Percentiles rank a stretch among this genome's conserved stretches.
Evolutionary conservation across 2,797 vertebrate species (phyloP).

Genomic region (Rhynchonycteris naso): DNA sequence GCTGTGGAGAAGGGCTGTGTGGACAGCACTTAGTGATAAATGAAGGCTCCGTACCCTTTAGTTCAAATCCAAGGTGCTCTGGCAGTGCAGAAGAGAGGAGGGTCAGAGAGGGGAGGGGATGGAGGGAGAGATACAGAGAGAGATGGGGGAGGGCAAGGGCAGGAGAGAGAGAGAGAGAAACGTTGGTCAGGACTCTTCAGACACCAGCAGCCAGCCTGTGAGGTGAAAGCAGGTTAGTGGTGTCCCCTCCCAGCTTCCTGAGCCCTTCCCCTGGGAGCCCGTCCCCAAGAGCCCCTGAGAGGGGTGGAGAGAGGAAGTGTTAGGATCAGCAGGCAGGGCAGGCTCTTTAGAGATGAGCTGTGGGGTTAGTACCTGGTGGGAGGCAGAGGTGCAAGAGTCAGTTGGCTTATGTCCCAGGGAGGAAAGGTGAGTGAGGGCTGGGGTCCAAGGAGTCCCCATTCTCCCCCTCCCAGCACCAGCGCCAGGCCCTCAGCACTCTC

Average conservation of each 20-base stretch:
- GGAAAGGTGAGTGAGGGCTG: background rate
- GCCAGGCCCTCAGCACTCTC: background rate
- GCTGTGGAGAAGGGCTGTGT: conserved; percentile 26
- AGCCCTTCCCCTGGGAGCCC: conserved; percentile 63
- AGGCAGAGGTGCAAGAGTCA: conserved; percentile 71
- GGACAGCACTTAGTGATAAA: conserved; percentile 66
- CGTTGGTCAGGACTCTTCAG: conserved; percentile 92
- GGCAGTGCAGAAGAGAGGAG: conserved; percentile 91
- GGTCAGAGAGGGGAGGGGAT: conserved; percentile 27
- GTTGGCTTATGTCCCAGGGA: conserved; percentile 45
- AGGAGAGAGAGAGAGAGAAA: conserved; percentile 88
- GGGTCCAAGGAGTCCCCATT: background rate
- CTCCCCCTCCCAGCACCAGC: background rate
- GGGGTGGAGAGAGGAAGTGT: conserved; percentile 64
- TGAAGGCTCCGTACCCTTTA: conserved; percentile 98
- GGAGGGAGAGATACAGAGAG: conserved; percentile 82
- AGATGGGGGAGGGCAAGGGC: conserved; percentile 73
- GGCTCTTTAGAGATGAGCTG: conserved; percentile 81
- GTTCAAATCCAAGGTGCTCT: conserved; percentile 99
- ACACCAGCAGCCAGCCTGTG: conserved; percentile 83
- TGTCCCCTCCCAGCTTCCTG: conserved; percentile 63
- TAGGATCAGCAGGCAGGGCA: conserved; percentile 82
- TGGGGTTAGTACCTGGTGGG: conserved; percentile 84
- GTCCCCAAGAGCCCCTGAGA: conserved; percentile 54
- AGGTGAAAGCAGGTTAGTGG: conserved; percentile 79